A percentile compares a stretch with the other conserved stretches of the same genome.
These are phyloP conservation scores for Trididemnum nubilum DNA, from an alignment of 23 tunicate genomes.

Conservation along the genomic window DNA sequence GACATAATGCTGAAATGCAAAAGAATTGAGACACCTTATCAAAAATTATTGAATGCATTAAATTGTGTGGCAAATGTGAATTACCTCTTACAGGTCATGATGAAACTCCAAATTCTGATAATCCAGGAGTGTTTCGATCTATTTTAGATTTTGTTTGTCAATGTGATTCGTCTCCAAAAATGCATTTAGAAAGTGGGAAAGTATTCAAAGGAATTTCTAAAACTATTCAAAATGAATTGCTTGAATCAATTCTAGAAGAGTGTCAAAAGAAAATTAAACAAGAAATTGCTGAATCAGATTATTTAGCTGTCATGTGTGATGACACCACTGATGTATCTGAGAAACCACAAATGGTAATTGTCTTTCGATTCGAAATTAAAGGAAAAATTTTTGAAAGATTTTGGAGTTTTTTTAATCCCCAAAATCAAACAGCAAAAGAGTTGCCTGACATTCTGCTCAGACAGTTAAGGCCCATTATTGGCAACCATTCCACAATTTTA, in stretches of 20 bases:
- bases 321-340: not conserved
- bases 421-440: conserved; percentile 7
- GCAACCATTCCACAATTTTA: too few species aligned
- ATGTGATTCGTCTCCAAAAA: conserved; percentile 2
- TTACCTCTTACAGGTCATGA: too few species aligned
- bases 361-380: too few species aligned
- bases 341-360: too few species aligned
- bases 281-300: not conserved
- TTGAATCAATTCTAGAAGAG: not conserved
- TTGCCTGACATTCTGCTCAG: not conserved
- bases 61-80: conserved; percentile 25
- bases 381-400: conserved; percentile 6
- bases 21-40: conserved; percentile 26
- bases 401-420: conserved; percentile 22
- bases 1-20: not conserved
- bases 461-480: not conserved
- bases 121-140: conserved; percentile 7
- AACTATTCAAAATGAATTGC: conserved; percentile 8
- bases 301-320: conserved; percentile 10
- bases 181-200: not conserved
- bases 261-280: not conserved
- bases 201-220: conserved; percentile 1
- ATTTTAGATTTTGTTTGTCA: not conserved
- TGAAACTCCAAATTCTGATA: too few species aligned
- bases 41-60: conserved; percentile 4